Conservation (phyloP, 2,888 invertebrate genomes). For the Perithous albicinctus region DNA sequence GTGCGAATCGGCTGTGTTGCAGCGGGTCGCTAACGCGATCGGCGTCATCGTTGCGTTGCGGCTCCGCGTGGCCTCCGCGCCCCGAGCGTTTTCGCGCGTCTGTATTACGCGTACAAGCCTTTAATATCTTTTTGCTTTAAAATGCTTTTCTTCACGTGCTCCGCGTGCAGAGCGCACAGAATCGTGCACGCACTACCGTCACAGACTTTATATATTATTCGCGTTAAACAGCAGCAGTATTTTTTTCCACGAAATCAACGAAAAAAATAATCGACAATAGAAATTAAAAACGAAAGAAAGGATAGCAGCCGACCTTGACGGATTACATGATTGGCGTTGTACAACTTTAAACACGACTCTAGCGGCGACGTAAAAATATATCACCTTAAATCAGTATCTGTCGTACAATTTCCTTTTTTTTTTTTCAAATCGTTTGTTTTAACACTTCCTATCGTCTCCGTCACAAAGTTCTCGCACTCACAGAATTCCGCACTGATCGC, state of each 20-base stretch:
- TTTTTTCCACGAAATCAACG: background rate
- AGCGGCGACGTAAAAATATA: background rate
- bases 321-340: slow-evolving; percentile 65
- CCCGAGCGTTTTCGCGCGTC: background rate
- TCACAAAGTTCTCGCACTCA: slow-evolving; percentile 60
- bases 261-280: background rate
- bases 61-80: slow-evolving; percentile 52
- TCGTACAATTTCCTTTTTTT: too few relatives aligned
- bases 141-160: slow-evolving; percentile 13
- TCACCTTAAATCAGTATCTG: background rate
- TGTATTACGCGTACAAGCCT: background rate
- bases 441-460: slow-evolving; percentile 31
- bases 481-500: slow-evolving; percentile 30
- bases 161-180: background rate
- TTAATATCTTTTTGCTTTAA: background rate
- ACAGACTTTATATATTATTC: background rate
- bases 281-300: slow-evolving; percentile 52
- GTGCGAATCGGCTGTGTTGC: slow-evolving; percentile 59
- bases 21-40: slow-evolving; percentile 65
- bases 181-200: slow-evolving; percentile 37
- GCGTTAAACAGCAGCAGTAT: background rate
- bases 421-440: background rate
- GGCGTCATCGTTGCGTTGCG: slow-evolving; percentile 73
- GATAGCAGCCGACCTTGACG: slow-evolving; percentile 55
- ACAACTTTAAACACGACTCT: background rate